Evolutionary conservation across 1,140 invertebrate genomes (phyloP), one percentile per base, ranked within the genome.

Genomic region (Musca domestica): DNA sequence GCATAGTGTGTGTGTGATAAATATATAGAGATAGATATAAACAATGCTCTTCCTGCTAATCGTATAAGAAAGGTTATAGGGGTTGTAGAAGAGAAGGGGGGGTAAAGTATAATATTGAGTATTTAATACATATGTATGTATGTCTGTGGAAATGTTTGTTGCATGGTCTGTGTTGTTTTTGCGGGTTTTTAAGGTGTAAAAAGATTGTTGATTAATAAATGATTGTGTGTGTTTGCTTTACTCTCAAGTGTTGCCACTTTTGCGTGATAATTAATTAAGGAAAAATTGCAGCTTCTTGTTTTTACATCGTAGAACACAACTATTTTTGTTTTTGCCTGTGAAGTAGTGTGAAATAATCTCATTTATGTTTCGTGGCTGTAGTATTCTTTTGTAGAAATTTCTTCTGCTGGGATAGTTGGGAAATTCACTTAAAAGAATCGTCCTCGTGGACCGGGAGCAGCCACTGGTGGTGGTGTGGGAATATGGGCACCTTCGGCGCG

Each of bases 401-500:
- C 46, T 23, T 41, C 19, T 27, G 5, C 22, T 2, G 34, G 5
- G 34, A 41, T 48, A 14, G 22, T 67, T 15, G 54, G 7, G 58
- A 30, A 41, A 41, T 66, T 78, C 80, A 80, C 67, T 80, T 78
- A 41, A 69, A 78, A 81, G 76, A 78, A 81, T 69, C 78, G 80
- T 19, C 75, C 75, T 25, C 74, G 74, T 49, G 76, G 78, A 12
- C 72, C 74, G 9, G 63, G 61, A 46, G 67, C 66, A 7, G 74
- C 68, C 15, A 74, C 73, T 27, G 88, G 87, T 1, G 88, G 87
- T 10, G 89, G 87, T 2, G 86, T 86, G 17, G 84, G 84, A 67
- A 85, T 77, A 69, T 85, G 84, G 4, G 83, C 83, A 17, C 84
- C 87, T 69, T 86, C 80, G 12, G 88, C 83, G 19, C 84, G 85